Base-by-base conservation (phyloP, 2,797 vertebrate genomes). In the Tokudaia muenninki region DNA sequence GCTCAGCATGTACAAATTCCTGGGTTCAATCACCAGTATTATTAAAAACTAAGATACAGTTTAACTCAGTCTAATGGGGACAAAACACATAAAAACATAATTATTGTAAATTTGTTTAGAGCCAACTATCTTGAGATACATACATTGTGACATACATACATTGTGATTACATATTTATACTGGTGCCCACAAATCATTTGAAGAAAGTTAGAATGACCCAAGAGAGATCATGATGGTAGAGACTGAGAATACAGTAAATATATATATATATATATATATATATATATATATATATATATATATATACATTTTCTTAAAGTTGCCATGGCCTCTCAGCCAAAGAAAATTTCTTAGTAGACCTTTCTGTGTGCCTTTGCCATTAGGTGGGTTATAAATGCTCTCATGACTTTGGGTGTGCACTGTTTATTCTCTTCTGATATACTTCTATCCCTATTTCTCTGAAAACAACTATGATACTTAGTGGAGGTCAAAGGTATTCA, bases 271-370 rank as follows among this genome's bases (percentile, higher is more conserved):
- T n/a, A 19, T 41, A 8, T 26, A n/a, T 70, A 19, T 41, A 8
- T 26, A n/a, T 70, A 19, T 41, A 8, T 26, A n/a, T 70, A 41
- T 41, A 57, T 19, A 44, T 14, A 77, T 12, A 75, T 10, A 44
- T 26, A 47, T 1, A 37, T 26, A 31, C 3, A 84, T 21, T 31
- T 34, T 72, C 5, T 96, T 52, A 84, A 93, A 94, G 26, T 83
- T 97, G 70, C 79, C 31, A 19, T 41, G 83, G 67, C 44, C 34
- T 90, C 65, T 93, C 22, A 77, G 72, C 2, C 79, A 94, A 82
- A 24, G 82, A 82, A 93, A 79, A 50, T 2, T 13, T 84, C 79
- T 79, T 65, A 81, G 19, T 78, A 91, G 57, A 44, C 41, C 74
- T 83, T 70, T 92, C 80, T 90, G 57, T 24, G 67, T 52, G 22